These are phyloP conservation scores for Philhelius pedissequus DNA, from an alignment of 2,888 invertebrate genomes.

Conservation along the genomic window DNA sequence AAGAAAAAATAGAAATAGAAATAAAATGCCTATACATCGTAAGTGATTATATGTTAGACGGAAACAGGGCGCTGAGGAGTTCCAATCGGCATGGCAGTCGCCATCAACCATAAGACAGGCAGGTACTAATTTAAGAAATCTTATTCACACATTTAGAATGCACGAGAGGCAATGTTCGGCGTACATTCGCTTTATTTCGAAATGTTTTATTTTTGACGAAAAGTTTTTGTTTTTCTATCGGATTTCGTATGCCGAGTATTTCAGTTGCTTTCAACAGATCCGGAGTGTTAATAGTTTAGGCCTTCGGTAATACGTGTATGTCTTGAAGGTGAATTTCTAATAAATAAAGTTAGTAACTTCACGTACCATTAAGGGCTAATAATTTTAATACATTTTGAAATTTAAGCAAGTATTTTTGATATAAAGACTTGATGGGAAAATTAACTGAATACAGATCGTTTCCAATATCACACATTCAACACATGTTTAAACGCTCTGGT, in stretches of 20 bases:
- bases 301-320: no score
- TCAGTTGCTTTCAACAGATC: neutral
- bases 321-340: no score
- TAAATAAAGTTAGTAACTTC: no score
- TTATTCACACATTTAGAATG: slow-evolving; percentile 54
- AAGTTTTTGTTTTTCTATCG: slow-evolving; percentile 4
- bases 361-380: no score
- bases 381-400: no score
- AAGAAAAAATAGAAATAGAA: neutral
- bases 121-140: slow-evolving; percentile 57
- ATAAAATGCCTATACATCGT: neutral
- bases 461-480: no score
- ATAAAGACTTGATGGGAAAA: no score
- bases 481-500: no score
- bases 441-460: no score
- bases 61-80: slow-evolving; percentile 27
- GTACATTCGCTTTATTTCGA: slow-evolving; percentile 21
- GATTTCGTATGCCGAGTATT: neutral
- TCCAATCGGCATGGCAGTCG: slow-evolving; percentile 6
- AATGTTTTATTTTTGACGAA: slow-evolving; percentile 43
- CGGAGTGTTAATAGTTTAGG: neutral
- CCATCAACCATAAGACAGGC: slow-evolving; percentile 17
- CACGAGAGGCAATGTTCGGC: slow-evolving; percentile 8
- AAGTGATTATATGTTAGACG: slow-evolving; percentile 6
- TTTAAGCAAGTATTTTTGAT: no score